Base-by-base conservation (phyloP, 92 coral and sea anemone genomes). In the Actinernus sp. region DNA sequence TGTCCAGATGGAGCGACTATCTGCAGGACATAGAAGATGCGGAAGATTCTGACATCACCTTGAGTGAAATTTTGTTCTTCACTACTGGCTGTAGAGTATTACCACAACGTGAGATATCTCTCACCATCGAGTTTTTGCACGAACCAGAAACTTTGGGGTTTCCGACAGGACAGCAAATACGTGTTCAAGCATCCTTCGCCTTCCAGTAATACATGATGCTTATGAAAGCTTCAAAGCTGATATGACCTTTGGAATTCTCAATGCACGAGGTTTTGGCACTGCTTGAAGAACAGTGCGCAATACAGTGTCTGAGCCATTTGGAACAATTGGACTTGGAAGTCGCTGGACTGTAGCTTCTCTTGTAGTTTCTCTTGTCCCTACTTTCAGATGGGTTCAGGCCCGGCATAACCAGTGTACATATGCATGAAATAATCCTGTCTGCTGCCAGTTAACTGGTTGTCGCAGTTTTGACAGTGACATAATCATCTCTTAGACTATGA, bases 11-110 rank as follows among this genome's bases (percentile, higher is more conserved):
- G 88, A 61, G 87, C 11, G 88, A 86, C 23, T 86, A 87, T 75
- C 86, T 87, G n/a, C 89, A 76, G 71, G 93, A 87, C 40, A 53
- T 78, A 56, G 89, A 87, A 72, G 93, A 78, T 49, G 69, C 19
- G 21, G 87, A 80, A 64, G 92, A 80, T 67, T 44, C 72, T 63
- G n/a, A n/a, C n/a, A 56, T 86, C 45, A 81, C 72, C 63, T 60
- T 73, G 36, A 61, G 59, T 38, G 92, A 86, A 54, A 73, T 86
- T 62, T 80, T 80, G 79, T 86, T 86, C 74, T 86, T 86, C 30
- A 40, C 79, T 41, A 86, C 88, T 37, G 93, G 84, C 37, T 86
- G 84, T 63, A 74, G 74, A 65, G 82, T 51, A 32, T 29, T 81
- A 33, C 88, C 85, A 73, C 86, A 59, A 31, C 74, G 66, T 21